Evolutionary conservation across 2,888 invertebrate species (phyloP).

Genomic region (Byasa hedistus): DNA sequence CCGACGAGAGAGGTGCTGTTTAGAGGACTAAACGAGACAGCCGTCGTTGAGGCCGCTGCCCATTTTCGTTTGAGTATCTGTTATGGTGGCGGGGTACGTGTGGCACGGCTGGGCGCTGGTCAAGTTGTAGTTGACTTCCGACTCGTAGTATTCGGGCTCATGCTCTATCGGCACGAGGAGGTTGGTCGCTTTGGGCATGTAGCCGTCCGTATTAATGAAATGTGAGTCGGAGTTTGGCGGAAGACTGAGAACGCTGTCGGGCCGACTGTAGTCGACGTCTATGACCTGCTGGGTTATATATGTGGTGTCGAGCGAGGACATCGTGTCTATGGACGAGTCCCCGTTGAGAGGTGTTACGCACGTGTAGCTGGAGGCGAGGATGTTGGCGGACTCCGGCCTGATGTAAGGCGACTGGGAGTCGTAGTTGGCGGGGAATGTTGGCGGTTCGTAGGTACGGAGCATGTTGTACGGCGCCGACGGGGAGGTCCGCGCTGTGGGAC

Average conservation of each 20-base stretch:
- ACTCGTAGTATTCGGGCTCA: slow-evolving; percentile 75
- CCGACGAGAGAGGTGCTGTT: slow-evolving; percentile 46
- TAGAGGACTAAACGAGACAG: slow-evolving; percentile 78
- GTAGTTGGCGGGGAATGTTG: slow-evolving; percentile 67
- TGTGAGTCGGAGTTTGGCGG: slow-evolving; percentile 56
- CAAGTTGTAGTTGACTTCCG: slow-evolving; percentile 76
- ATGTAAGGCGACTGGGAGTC: slow-evolving; percentile 75
- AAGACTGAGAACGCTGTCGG: slow-evolving; percentile 71
- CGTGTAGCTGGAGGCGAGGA: slow-evolving; percentile 73
- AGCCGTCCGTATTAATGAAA: slow-evolving; percentile 68
- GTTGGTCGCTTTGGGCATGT: slow-evolving; percentile 67
- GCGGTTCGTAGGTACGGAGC: slow-evolving; percentile 69
- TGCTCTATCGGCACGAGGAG: slow-evolving; percentile 78
- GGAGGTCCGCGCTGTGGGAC: slow-evolving; percentile 62
- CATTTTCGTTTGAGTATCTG: slow-evolving; percentile 72
- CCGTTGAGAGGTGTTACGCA: slow-evolving; percentile 65
- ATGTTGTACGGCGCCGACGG: slow-evolving; percentile 67
- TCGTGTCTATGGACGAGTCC: slow-evolving; percentile 66
- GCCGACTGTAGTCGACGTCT: slow-evolving; percentile 65
- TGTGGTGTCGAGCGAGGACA: slow-evolving; percentile 63
- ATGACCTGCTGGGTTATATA: slow-evolving; percentile 65
- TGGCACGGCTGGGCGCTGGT: slow-evolving; percentile 75
- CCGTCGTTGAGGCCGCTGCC: slow-evolving; percentile 81
- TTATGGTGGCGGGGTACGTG: slow-evolving; percentile 69
- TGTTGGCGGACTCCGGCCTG: slow-evolving; percentile 75